Base-by-base conservation (phyloP, 2,888 invertebrate genomes). In the Rhagonycha fulva region DNA sequence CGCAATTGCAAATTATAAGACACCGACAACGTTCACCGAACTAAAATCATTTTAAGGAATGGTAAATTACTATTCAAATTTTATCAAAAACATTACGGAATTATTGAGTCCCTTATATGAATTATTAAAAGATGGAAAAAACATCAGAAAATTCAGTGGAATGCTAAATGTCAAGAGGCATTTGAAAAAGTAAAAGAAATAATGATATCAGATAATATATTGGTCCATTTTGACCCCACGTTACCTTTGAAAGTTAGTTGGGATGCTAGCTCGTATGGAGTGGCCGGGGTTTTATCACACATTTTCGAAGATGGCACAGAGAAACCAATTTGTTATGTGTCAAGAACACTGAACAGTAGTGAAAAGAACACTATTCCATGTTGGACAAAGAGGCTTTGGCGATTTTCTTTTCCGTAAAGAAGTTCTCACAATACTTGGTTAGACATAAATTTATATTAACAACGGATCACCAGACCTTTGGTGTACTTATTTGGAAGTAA, bases 261-360 rank as follows among this genome's bases (percentile, higher is more conserved):
- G 0, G 14, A 62, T 9, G 63, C 63, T n/a, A 28, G 14, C 12
- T 19, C 63, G 5, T 71, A 30, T 63, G 62, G 62, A 62, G 23
- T 71, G 11, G 32, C 26, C 0, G 71, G 62, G 28, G 62, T 71
- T 11, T 30, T 62, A 11, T 63, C 63, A n/a, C 71, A 71, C 30
- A 71, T 71, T 63, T 71, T 71, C 14, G 24, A 62, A 28, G 62
- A 71, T 23, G 60, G 62, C 2, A 32, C 30, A 10, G 70, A 70
- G 4, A 70, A 26, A 9, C 32, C 70, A 3, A 70, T 70, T 19
- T 23, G 26, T 60, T 70, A 47, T 26, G 9, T 19, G 9, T 70
- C 70, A 5, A 4, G 61, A 3, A 70, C 70, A 3, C 32, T 70
- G 11, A 47, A 12, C 10, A 70, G 4, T 4, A 30, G 32, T 4